Evolutionary conservation across 2,113 vertebrate species (phyloP), one percentile per base, ranked within the genome.

Genomic region (Podiceps cristatus): DNA sequence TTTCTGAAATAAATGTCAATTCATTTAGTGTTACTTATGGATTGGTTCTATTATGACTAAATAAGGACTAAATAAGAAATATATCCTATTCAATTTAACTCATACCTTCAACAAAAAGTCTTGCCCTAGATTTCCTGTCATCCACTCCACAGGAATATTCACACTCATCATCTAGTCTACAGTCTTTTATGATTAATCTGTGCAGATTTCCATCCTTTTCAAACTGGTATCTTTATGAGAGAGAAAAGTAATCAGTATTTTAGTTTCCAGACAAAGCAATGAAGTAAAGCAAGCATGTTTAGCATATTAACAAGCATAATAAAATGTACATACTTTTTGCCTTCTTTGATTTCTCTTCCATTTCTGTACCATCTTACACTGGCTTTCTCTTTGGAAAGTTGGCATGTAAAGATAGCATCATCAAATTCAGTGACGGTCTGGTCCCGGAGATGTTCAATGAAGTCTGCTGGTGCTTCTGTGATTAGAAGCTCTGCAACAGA

Each of bases 81-180:
- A 58, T 53, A 83, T 83, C 24, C 23, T 52, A 66, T 85, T 81
- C 11, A 75, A 35, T 33, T 90, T 52, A 88, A 81, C 49, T 78
- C 40, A 50, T 96, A 99, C 99, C 99, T 99, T 99, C 99, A 91
- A 99, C 99, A 95, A 99, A 99, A 78, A 99, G 99, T 63, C 99
- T 98, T n/a, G 99, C 99, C 94, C 99, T 98, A 53, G 99, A 99
- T 97, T 99, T 99, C 84, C 98, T 99, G 88, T 99, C 99, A 47
- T 99, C 99, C n/a, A 99, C 98, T 24, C 99, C 99, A 93, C 99
- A 99, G 83, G 99, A 99, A 79, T 99, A 99, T 98, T 99, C 99
- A 97, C 99, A 99, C 85, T 99, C 99, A 96, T 99, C 99, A 80
- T 99, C 99, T 59, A 99, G 98, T 97, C 99, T 98, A 95, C 99